These are phyloP conservation scores for Coluber constrictor DNA, from an alignment of 2,797 vertebrate genomes.

Conservation along the genomic window DNA sequence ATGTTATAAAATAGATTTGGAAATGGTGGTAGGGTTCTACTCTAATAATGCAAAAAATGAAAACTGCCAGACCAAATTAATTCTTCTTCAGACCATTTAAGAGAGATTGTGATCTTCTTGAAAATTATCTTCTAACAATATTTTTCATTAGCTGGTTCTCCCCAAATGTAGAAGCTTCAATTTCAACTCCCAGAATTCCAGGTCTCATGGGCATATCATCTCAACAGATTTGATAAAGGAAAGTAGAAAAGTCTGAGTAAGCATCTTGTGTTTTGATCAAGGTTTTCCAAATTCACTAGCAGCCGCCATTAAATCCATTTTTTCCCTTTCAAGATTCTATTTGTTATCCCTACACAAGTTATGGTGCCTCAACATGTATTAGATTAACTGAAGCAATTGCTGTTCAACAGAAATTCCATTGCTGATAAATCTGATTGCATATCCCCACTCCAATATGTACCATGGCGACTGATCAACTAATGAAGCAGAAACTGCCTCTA, in stretches of 20 bases:
- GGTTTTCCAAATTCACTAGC: background rate
- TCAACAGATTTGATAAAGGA: background rate
- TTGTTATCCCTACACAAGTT: background rate
- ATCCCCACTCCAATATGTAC: background rate
- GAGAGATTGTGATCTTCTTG: background rate
- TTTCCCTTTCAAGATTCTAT: background rate
- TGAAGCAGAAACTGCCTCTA: background rate
- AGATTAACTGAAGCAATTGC: background rate
- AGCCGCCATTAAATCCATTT: background rate
- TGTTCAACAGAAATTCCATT: background rate
- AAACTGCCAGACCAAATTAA: background rate
- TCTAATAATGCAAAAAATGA: background rate
- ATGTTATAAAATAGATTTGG: background rate
- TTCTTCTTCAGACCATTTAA: background rate
- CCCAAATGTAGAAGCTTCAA: background rate
- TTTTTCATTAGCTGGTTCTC: background rate
- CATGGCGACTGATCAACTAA: background rate
- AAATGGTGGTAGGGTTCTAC: background rate
- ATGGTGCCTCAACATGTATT: background rate
- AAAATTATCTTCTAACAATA: background rate
- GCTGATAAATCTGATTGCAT: background rate
- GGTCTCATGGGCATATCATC: background rate
- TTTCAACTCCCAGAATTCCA: background rate
- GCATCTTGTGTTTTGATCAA: background rate
- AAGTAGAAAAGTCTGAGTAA: background rate